Evolutionary conservation across 2,113 vertebrate genomes (phyloP).

Genomic region (Phyllostomus hastatus): DNA sequence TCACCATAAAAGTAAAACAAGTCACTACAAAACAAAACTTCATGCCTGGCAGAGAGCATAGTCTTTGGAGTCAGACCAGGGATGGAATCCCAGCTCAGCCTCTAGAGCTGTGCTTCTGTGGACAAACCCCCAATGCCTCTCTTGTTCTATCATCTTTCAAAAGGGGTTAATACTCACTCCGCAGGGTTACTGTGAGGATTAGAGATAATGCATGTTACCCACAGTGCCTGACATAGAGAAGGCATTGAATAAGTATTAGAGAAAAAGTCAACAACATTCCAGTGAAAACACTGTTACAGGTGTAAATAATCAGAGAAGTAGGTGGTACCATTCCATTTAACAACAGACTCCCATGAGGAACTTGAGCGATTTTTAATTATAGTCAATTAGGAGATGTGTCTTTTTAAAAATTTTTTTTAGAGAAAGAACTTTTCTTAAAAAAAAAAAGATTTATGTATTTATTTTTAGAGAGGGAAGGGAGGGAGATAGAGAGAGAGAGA

Average conservation of each 20-base stretch:
- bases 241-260: neutral
- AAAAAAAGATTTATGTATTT: too few relatives aligned
- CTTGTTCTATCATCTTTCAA: neutral
- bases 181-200: neutral
- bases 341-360: neutral
- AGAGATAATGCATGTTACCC: neutral
- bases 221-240: neutral
- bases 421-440: too few relatives aligned
- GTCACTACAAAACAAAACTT: neutral
- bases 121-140: neutral
- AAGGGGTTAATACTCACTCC: neutral
- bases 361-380: neutral
- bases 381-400: neutral
- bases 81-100: neutral
- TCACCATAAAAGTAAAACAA: constrained; percentile 13
- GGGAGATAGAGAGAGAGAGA: too few relatives aligned
- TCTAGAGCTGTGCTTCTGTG: neutral
- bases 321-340: neutral
- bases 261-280: neutral
- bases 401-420: neutral
- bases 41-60: neutral
- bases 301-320: neutral
- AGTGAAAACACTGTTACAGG: neutral
- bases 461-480: too few relatives aligned
- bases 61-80: neutral